A percentile compares a stretch with the other conserved stretches of the same genome.
Evolutionary conservation across 1,140 invertebrate species (phyloP).

Genomic region (Thrips palmi): DNA sequence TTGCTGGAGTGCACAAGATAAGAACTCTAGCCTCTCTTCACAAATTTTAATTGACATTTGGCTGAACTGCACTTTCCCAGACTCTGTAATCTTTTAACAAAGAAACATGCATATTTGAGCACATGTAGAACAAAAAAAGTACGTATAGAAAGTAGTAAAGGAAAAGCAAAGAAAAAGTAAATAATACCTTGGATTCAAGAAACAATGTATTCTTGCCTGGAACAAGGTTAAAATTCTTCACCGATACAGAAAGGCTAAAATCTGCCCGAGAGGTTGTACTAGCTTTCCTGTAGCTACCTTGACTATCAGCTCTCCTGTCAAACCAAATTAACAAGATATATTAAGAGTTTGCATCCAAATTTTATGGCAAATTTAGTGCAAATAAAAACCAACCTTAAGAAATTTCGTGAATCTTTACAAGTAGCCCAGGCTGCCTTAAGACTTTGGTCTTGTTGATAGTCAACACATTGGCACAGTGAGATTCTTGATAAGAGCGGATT

Average conservation of each 20-base stretch:
- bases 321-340: constrained; percentile 4
- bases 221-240: constrained; percentile 31
- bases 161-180: constrained; percentile 6
- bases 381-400: background rate
- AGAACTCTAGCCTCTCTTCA: constrained; percentile 35
- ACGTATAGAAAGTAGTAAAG: constrained; percentile 4
- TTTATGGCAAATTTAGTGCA: background rate
- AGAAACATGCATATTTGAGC: background rate
- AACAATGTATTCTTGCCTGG: constrained; percentile 55
- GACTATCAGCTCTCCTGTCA: constrained; percentile 23
- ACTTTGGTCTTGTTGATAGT: constrained; percentile 62
- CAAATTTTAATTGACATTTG: background rate
- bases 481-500: constrained; percentile 29
- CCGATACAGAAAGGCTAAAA: constrained; percentile 37
- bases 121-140: constrained; percentile 4
- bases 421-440: constrained; percentile 37
- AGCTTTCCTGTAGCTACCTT: constrained; percentile 18
- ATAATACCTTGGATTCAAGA: constrained; percentile 32
- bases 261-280: constrained; percentile 30
- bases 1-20: constrained; percentile 29
- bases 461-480: constrained; percentile 45
- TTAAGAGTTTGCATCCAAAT: background rate
- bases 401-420: constrained; percentile 21
- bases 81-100: background rate
- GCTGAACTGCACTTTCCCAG: too few relatives aligned